Evolutionary conservation across 2,888 invertebrate genomes (phyloP).

Genomic region (Eupithecia insigniata): DNA sequence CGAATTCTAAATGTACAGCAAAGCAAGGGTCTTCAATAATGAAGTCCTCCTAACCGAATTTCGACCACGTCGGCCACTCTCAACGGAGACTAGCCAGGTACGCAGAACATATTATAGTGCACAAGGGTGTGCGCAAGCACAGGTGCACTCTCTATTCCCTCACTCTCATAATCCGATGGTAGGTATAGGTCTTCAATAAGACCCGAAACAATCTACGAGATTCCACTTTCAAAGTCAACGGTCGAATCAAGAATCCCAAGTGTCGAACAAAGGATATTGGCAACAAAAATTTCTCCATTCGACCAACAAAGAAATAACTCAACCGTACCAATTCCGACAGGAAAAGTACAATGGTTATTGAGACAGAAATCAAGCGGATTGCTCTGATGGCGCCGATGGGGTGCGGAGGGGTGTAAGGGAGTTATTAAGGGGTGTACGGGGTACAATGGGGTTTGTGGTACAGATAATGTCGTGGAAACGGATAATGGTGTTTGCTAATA

Average conservation of each 20-base stretch:
- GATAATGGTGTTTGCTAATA: slow-evolving; percentile 17
- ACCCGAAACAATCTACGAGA: neutral
- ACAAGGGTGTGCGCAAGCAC: too few species aligned
- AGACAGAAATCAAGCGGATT: slow-evolving; percentile 35
- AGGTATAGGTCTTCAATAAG: neutral
- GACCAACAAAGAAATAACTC: slow-evolving; percentile 14
- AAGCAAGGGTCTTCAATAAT: neutral
- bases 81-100: too few species aligned
- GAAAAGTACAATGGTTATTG: slow-evolving; percentile 27
- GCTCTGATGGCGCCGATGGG: slow-evolving; percentile 33
- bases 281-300: slow-evolving; percentile 5
- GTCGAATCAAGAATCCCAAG: neutral
- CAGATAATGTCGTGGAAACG: neutral
- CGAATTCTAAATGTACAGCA: neutral
- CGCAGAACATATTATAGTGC: too few species aligned
- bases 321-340: slow-evolving; percentile 2
- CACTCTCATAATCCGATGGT: too few species aligned
- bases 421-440: slow-evolving; percentile 17
- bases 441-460: slow-evolving; percentile 17
- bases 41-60: too few species aligned
- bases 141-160: too few species aligned
- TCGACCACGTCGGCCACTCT: too few species aligned
- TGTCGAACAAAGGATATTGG: slow-evolving; percentile 8
- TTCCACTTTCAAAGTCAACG: neutral
- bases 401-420: slow-evolving; percentile 23